Conservation (phyloP, 2,797 vertebrate genomes). For the Cryptoprocta ferox region DNA sequence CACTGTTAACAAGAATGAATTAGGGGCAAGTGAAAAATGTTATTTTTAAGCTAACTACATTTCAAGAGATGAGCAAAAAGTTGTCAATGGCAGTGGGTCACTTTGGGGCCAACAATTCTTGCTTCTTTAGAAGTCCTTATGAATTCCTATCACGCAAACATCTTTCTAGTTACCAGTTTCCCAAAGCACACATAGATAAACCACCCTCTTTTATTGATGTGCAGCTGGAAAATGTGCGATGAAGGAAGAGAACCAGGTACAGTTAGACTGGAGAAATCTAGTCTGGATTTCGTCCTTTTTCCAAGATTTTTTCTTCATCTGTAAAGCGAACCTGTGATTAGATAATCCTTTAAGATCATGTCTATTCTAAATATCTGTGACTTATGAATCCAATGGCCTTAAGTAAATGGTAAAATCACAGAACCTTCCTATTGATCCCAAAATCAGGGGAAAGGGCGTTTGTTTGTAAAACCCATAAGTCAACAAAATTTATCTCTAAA, state of each 20-base stretch:
- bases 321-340: conserved; percentile 37
- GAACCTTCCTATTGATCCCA: conserved; percentile 16
- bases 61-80: conserved; percentile 77
- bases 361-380: conserved; percentile 31
- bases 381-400: background rate
- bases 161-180: background rate
- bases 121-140: conserved; percentile 18
- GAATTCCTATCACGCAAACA: background rate
- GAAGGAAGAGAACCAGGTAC: background rate
- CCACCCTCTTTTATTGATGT: background rate
- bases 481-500: conserved; percentile 16
- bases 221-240: background rate
- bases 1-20: conserved; percentile 67
- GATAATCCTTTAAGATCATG: background rate
- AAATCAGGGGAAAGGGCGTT: conserved; percentile 33
- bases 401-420: conserved; percentile 33
- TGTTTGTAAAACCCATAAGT: conserved; percentile 30
- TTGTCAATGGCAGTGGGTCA: conserved; percentile 70
- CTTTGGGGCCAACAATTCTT: conserved; percentile 59
- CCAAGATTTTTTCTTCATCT: background rate
- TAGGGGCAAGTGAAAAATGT: conserved; percentile 79
- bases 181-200: background rate
- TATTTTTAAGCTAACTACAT: conserved; percentile 78
- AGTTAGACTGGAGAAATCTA: background rate
- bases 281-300: background rate